Evolutionary conservation across 2,888 invertebrate species (phyloP).

Genomic region (Eurois occulta): DNA sequence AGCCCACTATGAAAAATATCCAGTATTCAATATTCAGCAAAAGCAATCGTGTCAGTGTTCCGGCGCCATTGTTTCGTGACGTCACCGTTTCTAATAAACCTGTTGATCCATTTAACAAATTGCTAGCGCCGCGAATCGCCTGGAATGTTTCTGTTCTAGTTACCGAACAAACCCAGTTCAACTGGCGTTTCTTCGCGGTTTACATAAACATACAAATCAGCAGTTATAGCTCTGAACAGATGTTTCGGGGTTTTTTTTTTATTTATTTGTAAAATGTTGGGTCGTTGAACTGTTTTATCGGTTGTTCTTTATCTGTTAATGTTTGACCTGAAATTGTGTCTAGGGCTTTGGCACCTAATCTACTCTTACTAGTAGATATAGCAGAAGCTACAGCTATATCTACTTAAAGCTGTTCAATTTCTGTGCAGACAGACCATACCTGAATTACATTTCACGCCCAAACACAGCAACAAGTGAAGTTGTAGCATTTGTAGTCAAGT

Average conservation of each 20-base stretch:
- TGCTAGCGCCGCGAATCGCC: constrained; percentile 52
- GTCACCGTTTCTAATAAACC: constrained; percentile 64
- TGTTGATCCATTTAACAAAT: constrained; percentile 61
- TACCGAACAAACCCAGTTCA: constrained; percentile 39
- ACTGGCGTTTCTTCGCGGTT: constrained; percentile 34
- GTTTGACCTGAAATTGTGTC: constrained; percentile 17
- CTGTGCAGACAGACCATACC: neutral
- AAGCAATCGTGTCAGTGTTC: constrained; percentile 16
- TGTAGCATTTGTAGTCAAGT: constrained; percentile 42
- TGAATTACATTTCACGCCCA: constrained; percentile 1
- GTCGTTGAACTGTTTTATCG: constrained; percentile 40
- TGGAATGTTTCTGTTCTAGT: constrained; percentile 59
- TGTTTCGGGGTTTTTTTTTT: constrained; percentile 25
- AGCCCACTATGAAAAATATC: neutral
- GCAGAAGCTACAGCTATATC: neutral
- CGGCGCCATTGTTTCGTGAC: constrained; percentile 57
- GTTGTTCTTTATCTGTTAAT: constrained; percentile 3
- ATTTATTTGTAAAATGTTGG: constrained; percentile 23
- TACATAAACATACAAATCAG: constrained; percentile 41
- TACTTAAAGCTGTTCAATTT: neutral
- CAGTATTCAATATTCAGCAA: constrained; percentile 3
- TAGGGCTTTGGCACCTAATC: neutral
- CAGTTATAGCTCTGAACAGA: constrained; percentile 29
- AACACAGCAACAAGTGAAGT: constrained; percentile 28
- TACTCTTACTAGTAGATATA: neutral